Conservation (phyloP, 2,888 invertebrate species). For the Palloptera scutellata region DNA sequence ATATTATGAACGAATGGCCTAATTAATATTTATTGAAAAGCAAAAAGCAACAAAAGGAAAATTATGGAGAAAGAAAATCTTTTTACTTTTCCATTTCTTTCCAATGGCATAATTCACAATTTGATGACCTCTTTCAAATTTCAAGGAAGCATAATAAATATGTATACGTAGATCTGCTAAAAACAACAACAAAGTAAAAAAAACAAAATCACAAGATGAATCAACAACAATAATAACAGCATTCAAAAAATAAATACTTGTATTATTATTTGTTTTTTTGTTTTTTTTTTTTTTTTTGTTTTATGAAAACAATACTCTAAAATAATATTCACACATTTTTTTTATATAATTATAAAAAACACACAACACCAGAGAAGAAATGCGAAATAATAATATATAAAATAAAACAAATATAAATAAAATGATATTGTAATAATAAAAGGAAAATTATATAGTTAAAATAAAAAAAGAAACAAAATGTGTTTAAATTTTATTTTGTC, state of each 20-base stretch:
- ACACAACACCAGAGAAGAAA: background rate
- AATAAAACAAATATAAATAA: conserved; percentile 15
- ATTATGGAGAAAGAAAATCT: no score
- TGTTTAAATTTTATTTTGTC: background rate
- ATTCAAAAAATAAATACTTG: conserved; percentile 1
- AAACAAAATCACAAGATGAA: conserved; percentile 10
- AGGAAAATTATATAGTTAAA: conserved; percentile 27
- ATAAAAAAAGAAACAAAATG: conserved; percentile 14
- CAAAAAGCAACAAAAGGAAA: no score
- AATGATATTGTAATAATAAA: conserved; percentile 21
- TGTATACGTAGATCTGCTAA: conserved; percentile 14
- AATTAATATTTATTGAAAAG: no score
- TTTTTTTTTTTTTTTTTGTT: conserved; percentile 1
- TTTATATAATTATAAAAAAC: background rate
- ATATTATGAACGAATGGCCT: no score
- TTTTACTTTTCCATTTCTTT: no score
- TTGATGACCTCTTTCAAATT: conserved; percentile 25
- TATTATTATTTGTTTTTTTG: background rate
- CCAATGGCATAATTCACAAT: background rate
- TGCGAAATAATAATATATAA: conserved; percentile 2
- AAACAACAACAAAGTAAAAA: conserved; percentile 16
- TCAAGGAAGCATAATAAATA: conserved; percentile 17
- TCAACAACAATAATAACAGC: conserved; percentile 4
- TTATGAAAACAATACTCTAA: background rate
- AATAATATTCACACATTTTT: background rate